A percentile compares a stretch with the other conserved stretches of the same genome.
These are phyloP conservation scores for Porites lutea DNA, from an alignment of 64 coral and sea anemone genomes.

Conservation along the genomic window DNA sequence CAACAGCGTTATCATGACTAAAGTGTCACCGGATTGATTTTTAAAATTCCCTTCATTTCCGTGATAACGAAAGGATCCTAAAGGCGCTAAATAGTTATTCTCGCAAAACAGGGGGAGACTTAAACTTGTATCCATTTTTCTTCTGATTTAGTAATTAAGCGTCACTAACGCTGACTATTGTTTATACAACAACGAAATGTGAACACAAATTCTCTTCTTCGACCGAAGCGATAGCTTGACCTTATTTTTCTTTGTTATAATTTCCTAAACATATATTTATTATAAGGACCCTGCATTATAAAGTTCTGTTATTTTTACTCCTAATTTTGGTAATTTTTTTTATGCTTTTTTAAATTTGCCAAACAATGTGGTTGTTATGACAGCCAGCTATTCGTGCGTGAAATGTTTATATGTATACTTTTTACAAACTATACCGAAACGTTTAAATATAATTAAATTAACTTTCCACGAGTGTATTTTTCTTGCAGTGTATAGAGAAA, in stretches of 20 bases:
- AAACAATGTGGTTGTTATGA: constrained; percentile 27
- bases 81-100: too few relatives aligned
- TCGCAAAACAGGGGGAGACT: too few relatives aligned
- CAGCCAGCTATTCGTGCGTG: not conserved
- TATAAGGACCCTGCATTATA: not conserved
- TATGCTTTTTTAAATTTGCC: not conserved
- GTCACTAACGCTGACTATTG: constrained; percentile 30
- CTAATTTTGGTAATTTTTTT: not conserved
- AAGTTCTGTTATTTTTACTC: not conserved
- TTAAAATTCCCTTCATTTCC: too few relatives aligned
- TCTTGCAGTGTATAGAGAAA: too few relatives aligned
- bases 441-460: not conserved
- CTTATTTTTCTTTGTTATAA: too few relatives aligned
- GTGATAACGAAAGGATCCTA: too few relatives aligned
- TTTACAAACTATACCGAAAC: not conserved
- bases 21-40: too few relatives aligned
- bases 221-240: not conserved
- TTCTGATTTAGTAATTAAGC: not conserved
- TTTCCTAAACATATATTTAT: not conserved
- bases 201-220: not conserved
- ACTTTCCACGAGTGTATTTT: too few relatives aligned
- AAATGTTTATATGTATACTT: not conserved
- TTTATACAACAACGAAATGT: constrained; percentile 15
- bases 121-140: too few relatives aligned
- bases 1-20: too few relatives aligned